Base-by-base conservation (phyloP, 2,888 invertebrate species). In the Noctua comes region DNA sequence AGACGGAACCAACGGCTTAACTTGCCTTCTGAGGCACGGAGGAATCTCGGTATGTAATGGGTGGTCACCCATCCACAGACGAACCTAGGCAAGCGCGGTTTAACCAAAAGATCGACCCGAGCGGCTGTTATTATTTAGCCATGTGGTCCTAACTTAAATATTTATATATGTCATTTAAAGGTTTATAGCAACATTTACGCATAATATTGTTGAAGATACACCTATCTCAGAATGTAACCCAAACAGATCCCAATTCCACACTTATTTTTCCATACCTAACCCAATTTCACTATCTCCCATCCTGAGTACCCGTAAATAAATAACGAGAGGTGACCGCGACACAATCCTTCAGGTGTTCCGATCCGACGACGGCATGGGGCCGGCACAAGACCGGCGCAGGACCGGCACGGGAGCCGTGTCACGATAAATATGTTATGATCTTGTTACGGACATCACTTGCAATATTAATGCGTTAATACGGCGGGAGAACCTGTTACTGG, bases 351-450 rank as follows among this genome's bases (percentile, higher is more conserved):
- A 77, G 77, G 68, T 79, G 79, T 75, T 64, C 66, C 54, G 65
- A 84, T 72, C n/a, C 51, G 68, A 43, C n/a, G 40, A 68, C 79
- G 80, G 66, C 70, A 76, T 57, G 31, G 68, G 62, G 3, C 57
- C 78, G 70, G 46, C 51, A 54, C 62, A 68, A 64, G 21, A 36
- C 54, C 68, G 77, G n/a, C n/a, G 18, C 18, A 8, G 31, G 62
- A 62, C 59, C 62, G 31, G 36, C 62, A 69, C 69, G 54, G 76
- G 46, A 77, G 59, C 68, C 40, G 72, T 83, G 71, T 78, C 66
- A 68, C 69, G 70, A 82, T 88, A 81, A 86, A 88, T 88, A 88
- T 51, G 51, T 88, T 88, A 88, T 86, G 80, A 88, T 83, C 85
- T 88, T 76, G 86, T 85, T 88, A 82, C 76, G 65, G 78, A 64